These are phyloP conservation scores for Herminia tarsipennalis DNA, from an alignment of 2,888 invertebrate species.

Conservation along the genomic window DNA sequence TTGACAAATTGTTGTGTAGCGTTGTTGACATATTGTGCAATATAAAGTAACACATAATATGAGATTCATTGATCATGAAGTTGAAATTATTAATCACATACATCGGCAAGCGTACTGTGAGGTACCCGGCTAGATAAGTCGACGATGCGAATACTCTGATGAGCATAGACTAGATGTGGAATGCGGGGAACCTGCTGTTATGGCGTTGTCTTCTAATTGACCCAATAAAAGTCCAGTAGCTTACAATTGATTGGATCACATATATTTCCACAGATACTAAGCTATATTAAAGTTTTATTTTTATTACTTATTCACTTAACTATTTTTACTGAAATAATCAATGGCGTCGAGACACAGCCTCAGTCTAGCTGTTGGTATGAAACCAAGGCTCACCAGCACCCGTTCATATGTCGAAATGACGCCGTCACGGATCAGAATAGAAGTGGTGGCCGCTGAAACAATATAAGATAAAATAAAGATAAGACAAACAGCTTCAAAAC, in stretches of 20 bases:
- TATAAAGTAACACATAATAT: slow-evolving; percentile 16
- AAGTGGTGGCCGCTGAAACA: slow-evolving; percentile 72
- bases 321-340: slow-evolving; percentile 88
- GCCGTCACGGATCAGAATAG: slow-evolving; percentile 86
- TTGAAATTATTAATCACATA: slow-evolving; percentile 22
- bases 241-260: no score
- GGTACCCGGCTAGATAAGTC: no score
- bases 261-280: no score
- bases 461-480: slow-evolving; percentile 1
- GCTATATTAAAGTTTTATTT: no score
- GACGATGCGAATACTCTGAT: no score
- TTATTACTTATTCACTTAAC: slow-evolving; percentile 67
- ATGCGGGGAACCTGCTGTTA: no score
- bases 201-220: no score
- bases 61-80: not conserved
- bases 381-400: slow-evolving; percentile 85
- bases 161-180: no score
- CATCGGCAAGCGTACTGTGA: no score
- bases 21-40: slow-evolving; percentile 14
- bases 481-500: no score
- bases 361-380: slow-evolving; percentile 86
- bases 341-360: slow-evolving; percentile 88
- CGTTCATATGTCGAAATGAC: slow-evolving; percentile 86
- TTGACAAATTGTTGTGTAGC: slow-evolving; percentile 34
- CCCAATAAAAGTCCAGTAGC: no score